Percentiles rank a stretch among this genome's conserved stretches.
phyloP scores from a whole-genome alignment of 2,797 vertebrate genomes.

The Enoplosus armatus region DNA sequence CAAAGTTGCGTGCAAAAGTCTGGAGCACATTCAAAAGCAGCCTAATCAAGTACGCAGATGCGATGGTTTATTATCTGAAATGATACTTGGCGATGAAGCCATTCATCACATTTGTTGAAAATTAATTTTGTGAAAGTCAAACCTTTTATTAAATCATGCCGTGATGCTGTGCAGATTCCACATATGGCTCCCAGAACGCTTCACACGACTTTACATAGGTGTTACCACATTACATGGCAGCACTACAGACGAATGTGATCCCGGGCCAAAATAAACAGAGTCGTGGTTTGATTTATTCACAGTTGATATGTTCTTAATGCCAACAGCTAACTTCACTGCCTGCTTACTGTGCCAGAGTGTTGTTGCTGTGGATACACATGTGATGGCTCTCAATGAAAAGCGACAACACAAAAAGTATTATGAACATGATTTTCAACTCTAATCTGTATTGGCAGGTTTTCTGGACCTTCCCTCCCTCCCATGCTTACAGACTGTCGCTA shows the following conservation, averaged over 20 bases:
- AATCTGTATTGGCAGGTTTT: constrained; percentile 2
- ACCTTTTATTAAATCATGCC: constrained; percentile 60
- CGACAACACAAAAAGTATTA: constrained; percentile 12
- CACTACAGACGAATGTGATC: constrained; percentile 46
- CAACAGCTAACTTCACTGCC: constrained; percentile 36
- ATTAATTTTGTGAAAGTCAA: constrained; percentile 70
- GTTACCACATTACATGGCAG: constrained; percentile 77
- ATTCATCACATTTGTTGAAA: constrained; percentile 77
- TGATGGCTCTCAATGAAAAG: constrained; percentile 31
- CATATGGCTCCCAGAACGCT: constrained; percentile 73
- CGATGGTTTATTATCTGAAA: constrained; percentile 70
- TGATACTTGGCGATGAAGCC: constrained; percentile 69
- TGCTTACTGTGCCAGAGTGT: constrained; percentile 25
- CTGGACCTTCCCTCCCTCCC: neutral
- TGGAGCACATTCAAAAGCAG: constrained; percentile 64
- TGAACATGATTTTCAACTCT: constrained; percentile 4
- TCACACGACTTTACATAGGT: constrained; percentile 71
- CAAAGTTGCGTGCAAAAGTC: constrained; percentile 62
- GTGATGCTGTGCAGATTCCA: constrained; percentile 70
- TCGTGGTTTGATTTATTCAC: constrained; percentile 65
- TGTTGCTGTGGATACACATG: constrained; percentile 29
- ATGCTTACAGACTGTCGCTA: neutral
- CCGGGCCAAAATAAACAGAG: constrained; percentile 68
- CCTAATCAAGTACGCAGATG: constrained; percentile 73
- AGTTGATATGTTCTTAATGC: constrained; percentile 66